A percentile compares a stretch with the other conserved stretches of the same genome.
These are phyloP conservation scores for Heliconius cydno DNA, from an alignment of 2,888 invertebrate species.

Conservation along the genomic window DNA sequence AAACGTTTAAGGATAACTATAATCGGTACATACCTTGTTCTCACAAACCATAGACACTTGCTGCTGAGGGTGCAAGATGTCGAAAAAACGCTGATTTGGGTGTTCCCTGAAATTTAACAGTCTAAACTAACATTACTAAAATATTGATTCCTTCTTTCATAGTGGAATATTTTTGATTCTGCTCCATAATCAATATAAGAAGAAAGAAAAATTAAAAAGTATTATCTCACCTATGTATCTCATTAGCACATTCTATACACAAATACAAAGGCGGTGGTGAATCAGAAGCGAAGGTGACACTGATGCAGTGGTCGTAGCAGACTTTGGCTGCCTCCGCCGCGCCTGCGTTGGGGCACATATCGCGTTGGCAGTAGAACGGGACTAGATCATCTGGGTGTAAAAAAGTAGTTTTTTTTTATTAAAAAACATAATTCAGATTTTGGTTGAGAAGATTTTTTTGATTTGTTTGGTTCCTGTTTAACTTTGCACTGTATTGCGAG, in stretches of 20 bases:
- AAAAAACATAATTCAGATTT: neutral
- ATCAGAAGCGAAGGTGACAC: conserved; percentile 92
- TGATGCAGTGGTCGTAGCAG: conserved; percentile 96
- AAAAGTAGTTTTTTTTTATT: neutral
- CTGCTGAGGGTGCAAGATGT: conserved; percentile 95
- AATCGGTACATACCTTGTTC: conserved; percentile 81
- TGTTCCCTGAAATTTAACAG: conserved; percentile 85
- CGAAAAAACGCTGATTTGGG: conserved; percentile 92
- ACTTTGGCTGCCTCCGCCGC: conserved; percentile 95
- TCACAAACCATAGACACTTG: conserved; percentile 98
- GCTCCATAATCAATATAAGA: too few species aligned
- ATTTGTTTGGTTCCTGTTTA: too few species aligned
- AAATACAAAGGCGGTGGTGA: conserved; percentile 97
- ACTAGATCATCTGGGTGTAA: conserved; percentile 86
- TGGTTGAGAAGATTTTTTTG: too few species aligned
- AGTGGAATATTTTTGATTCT: neutral
- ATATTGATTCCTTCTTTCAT: neutral
- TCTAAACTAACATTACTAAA: neutral
- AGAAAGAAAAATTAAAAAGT: neutral
- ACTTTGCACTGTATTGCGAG: too few species aligned
- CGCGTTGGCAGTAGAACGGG: conserved; percentile 94
- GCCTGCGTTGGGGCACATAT: conserved; percentile 94
- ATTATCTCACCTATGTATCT: conserved; percentile 86
- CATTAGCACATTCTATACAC: conserved; percentile 97
- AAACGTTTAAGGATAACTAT: too few species aligned